A percentile compares a stretch with the other conserved stretches of the same genome.
Conservation (phyloP, 92 coral and sea anemone genomes). For the Zoanthus gigantus region DNA sequence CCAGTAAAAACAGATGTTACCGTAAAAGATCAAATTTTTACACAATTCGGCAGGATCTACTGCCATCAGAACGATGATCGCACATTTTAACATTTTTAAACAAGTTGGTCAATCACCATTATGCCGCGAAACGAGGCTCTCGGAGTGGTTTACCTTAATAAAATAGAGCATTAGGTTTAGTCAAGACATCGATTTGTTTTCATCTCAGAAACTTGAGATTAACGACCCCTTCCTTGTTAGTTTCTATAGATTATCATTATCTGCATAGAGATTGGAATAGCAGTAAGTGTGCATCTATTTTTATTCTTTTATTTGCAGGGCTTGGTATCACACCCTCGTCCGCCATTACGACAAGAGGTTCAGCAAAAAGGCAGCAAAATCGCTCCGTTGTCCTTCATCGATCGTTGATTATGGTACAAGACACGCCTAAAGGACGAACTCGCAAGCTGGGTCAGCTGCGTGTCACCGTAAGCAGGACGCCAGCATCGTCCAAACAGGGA, state of each 20-base stretch:
- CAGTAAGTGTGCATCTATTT: neutral
- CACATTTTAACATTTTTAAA: no score
- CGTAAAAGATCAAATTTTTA: no score
- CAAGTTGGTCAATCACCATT: no score
- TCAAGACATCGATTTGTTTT: no score
- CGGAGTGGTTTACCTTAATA: no score
- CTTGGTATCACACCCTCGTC: slow-evolving; percentile 38
- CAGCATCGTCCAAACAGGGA: slow-evolving; percentile 5
- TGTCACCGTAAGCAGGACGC: slow-evolving; percentile 42
- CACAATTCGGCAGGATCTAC: no score
- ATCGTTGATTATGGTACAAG: slow-evolving; percentile 36
- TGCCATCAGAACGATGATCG: no score
- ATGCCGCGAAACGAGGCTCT: no score
- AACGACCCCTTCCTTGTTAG: no score
- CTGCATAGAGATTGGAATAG: neutral
- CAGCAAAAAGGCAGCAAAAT: slow-evolving; percentile 15
- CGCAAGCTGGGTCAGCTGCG: slow-evolving; percentile 38
- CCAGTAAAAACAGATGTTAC: no score
- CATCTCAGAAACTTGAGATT: no score
- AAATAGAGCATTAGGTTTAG: no score
- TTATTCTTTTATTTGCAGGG: neutral
- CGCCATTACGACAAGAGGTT: slow-evolving; percentile 13
- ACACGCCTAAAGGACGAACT: slow-evolving; percentile 40
- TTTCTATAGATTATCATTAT: neutral
- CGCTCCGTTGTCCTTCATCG: slow-evolving; percentile 41